Evolutionary conservation across 2,888 invertebrate species (phyloP), one percentile per base, ranked within the genome.

Genomic region (Caenorhabditis uteleia): DNA sequence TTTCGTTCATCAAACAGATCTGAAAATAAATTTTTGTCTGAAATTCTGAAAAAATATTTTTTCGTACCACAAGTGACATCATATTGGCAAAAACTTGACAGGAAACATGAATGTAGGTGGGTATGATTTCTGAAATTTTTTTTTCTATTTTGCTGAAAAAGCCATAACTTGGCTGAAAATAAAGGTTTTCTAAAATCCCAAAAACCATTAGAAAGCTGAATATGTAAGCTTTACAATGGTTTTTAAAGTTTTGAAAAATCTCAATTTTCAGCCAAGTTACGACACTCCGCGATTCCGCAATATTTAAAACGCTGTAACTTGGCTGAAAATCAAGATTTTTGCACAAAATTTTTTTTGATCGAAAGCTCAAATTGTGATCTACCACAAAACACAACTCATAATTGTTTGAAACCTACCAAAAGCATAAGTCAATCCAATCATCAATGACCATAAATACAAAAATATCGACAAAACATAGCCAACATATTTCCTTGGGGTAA

Each of bases 1-100:
- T 39, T 26, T 64, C 68, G 26, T 68, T 68, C 7, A 57, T 43
- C 1, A 68, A 46, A 21, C 68, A 68, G 1, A 60, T 46, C 68
- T 68, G 50, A 6, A 54, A 40, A 26, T 8, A 23, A 6, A 23
- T 26, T 26, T 23, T 23, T 25, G 26, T 36, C 4, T 25, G 5
- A 5, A 45, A 7, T 16, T 18, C 14, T 38, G 12, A 26, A 14
- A 6, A 14, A 18, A 12, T 29, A 25, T 18, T 4, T 8, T 8
- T 33, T 26, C 57, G 58, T 38, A 68, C 69, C 42, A 65, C 43
- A 50, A 69, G 65, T 3, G 69, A 58, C 31, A 62, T 34, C 23
- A 57, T 54, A 26, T 69, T 69, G 25, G 57, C 46, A 1, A 48
- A 42, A 5, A 69, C 46, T 25, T 65, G 39, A 16, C 50, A 57